Base-by-base conservation (phyloP, 2,797 vertebrate genomes). In the Aulostomus chinensis region DNA sequence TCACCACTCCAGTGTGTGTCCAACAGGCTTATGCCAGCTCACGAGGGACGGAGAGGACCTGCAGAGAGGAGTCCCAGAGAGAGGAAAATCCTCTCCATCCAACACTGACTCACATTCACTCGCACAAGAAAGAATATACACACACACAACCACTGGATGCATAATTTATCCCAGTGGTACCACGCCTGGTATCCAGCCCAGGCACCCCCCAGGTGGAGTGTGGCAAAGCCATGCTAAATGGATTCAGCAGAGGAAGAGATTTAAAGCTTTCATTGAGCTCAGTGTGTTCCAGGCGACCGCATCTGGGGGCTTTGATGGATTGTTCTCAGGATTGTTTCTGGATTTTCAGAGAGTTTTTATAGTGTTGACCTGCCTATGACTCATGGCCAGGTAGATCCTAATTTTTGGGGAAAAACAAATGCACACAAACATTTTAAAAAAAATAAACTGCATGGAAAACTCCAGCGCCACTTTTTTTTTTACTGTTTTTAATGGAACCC, bases 1-100 rank as follows among this genome's bases (percentile, higher is more conserved):
- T 71, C 75, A 63, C 69, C 10, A 22, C 55, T 73, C 68, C 56
- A 5, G 86, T 89, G 90, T 91, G 91, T 92, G 89, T 93, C 92
- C 90, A 92, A 92, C 86, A 91, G 81, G 92, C 90, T 92, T 92
- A 91, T 86, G 59, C 45, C 45, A 62, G 71, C 78, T 88, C 84
- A 83, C 80, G 85, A 86, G 49, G 81, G 84, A 76, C 39, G 45
- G 76, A 81, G 82, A 69, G 35, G 55, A 70, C 88, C 88, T 85
- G 86, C 77, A 39, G 83, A 81, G 90, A 79, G 68, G 74, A 64
- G 48, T 70, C 85, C 75, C 62, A 66, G 68, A 66, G 81, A 73
- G 79, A 79, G 64, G 76, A 77, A 87, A 88, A 87, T 86, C 83
- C 82, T 76, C 59, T 28, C 72, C 60, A 75, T 69, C 28, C 58